Evolutionary conservation across 2,888 invertebrate genomes (phyloP).

Genomic region (Altica lythri): DNA sequence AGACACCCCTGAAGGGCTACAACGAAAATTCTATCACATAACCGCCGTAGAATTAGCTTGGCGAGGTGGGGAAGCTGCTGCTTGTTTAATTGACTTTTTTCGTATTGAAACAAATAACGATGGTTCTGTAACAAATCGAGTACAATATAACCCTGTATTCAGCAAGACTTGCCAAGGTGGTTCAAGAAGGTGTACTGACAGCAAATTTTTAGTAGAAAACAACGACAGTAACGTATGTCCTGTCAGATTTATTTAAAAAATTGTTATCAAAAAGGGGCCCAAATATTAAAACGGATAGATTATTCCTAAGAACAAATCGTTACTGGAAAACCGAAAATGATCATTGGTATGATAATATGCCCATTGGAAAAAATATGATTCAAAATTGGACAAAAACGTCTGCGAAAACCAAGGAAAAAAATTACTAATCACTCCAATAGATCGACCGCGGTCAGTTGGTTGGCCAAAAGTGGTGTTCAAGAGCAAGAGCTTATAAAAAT

Average conservation of each 20-base stretch:
- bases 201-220: no score
- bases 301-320: conserved; percentile 5
- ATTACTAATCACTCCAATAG: not conserved
- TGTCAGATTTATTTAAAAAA: no score
- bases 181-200: no score
- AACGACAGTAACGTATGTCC: no score
- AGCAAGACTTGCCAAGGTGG: no score
- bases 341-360: conserved; percentile 8
- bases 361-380: conserved; percentile 6
- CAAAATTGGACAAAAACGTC: conserved; percentile 1
- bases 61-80: conserved; percentile 9
- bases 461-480: conserved; percentile 1
- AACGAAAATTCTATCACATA: conserved; percentile 7
- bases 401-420: not conserved
- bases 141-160: no score
- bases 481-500: no score
- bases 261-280: no score
- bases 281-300: no score
- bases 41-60: conserved; percentile 10
- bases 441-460: not conserved
- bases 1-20: conserved; percentile 6
- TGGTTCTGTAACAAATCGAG: conserved; percentile 14
- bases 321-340: not conserved
- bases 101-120: conserved; percentile 10
- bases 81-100: conserved; percentile 13